Conservation (phyloP, 2,113 vertebrate genomes). For the Acinonyx jubatus region DNA sequence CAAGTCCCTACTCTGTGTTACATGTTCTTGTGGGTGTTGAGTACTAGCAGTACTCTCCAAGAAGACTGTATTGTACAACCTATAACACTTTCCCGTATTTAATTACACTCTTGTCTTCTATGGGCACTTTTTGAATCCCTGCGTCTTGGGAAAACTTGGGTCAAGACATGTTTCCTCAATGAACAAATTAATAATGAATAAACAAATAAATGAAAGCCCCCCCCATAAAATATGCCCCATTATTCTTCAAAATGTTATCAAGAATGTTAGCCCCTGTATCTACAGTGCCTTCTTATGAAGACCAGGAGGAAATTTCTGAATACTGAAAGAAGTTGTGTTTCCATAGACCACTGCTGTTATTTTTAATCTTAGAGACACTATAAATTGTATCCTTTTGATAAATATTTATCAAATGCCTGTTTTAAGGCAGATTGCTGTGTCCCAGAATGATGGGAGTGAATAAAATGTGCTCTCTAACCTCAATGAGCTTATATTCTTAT, state of each 20-base stretch:
- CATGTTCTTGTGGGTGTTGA: background rate
- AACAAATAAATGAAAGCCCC: background rate
- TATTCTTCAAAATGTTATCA: background rate
- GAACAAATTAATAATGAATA: background rate
- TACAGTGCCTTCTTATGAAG: background rate
- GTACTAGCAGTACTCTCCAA: background rate
- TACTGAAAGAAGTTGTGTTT: background rate
- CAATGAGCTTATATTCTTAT: background rate
- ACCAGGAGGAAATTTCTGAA: background rate
- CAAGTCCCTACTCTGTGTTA: background rate
- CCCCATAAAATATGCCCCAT: background rate
- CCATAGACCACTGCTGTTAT: background rate
- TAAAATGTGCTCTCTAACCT: background rate
- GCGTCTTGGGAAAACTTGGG: background rate
- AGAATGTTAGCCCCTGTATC: background rate
- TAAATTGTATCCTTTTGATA: background rate
- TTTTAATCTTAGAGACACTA: background rate
- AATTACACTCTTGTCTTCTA: background rate
- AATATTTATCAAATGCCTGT: background rate
- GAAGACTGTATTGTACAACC: background rate
- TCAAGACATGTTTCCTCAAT: background rate
- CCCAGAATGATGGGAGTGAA: background rate
- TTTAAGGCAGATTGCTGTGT: background rate
- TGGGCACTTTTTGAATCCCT: background rate
- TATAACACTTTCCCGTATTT: background rate